Base-by-base conservation (phyloP, 2,113 vertebrate species). In the Myiagra hebetior region DNA sequence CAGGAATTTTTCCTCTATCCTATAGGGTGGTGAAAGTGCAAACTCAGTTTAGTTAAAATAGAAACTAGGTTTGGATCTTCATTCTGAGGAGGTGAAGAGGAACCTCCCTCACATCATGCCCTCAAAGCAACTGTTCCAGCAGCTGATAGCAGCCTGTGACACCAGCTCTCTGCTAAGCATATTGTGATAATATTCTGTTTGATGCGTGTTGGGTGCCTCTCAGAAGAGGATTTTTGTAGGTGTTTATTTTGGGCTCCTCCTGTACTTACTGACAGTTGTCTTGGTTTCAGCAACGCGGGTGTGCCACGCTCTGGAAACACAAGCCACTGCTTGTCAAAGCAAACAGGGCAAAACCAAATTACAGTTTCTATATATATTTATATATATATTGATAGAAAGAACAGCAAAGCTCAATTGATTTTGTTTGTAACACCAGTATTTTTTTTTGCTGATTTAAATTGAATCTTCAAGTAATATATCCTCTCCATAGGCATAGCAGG, bases 341-440 rank as follows among this genome's bases (percentile, higher is more conserved):
- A 92, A 78, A 83, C 89, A 87, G 92, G 89, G 77, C 77, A 87
- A 93, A 95, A 91, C 80, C 44, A 60, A 77, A 44, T 68, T 77
- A 17, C 49, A 42, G 30, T 46, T 93, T 10, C 37, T 37, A 37
- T 37, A 37, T 37, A 37, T 37, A 37, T 37, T 37, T 37, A 37
- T 37, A 37, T 69, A 46, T 46, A 9, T 52, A 57, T 30, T 70
- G 50, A 22, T 52, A 85, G 65, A 30, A 87, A 74, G 69, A 80
- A 46, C 49, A 44, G 60, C 60, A 44, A 85, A 87, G 37, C 41
- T 19, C 41, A 37, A 35, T 78, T 81, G 68, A 75, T 95, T 87
- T 68, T 75, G 39, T 78, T 93, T 82, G 30, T 63, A 75, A 68
- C 47, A 75, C 30, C 42, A 13, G 62, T 21, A 23, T 20, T 84